phyloP scores from a whole-genome alignment of 2,888 invertebrate genomes.

The Philereme transversata region DNA sequence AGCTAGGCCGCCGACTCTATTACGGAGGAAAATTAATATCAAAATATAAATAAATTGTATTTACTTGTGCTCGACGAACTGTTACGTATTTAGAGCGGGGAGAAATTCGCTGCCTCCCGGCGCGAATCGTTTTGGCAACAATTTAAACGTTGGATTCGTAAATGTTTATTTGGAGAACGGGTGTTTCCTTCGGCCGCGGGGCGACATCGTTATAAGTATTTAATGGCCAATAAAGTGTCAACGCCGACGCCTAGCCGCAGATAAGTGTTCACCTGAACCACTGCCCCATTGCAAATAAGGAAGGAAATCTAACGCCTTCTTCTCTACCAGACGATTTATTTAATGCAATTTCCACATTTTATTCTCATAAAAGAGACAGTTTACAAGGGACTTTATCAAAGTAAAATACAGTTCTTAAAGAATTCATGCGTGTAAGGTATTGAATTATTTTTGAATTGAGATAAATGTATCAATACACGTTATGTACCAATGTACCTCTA shows the following conservation, averaged over 20 bases:
- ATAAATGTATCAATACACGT: too few relatives aligned
- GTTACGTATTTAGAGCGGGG: conserved; percentile 71
- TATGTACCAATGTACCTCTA: too few relatives aligned
- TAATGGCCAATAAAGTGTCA: conserved; percentile 81
- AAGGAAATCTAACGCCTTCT: conserved; percentile 35
- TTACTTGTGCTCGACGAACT: conserved; percentile 75
- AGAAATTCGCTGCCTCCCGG: conserved; percentile 61
- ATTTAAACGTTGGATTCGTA: conserved; percentile 77
- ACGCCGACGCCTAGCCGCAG: conserved; percentile 62
- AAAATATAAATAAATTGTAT: conserved; percentile 80
- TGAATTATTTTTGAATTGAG: too few relatives aligned
- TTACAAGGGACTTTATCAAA: conserved; percentile 6
- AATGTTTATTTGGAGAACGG: conserved; percentile 77
- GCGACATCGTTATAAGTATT: conserved; percentile 75
- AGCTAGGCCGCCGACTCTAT: conserved; percentile 62
- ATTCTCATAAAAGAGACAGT: conserved; percentile 9
- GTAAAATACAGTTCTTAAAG: not conserved
- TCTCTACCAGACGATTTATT: conserved; percentile 23
- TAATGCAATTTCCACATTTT: conserved; percentile 31
- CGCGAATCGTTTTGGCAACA: conserved; percentile 77
- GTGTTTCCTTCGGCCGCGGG: conserved; percentile 66
- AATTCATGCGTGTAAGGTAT: too few relatives aligned
- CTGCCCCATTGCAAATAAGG: conserved; percentile 40
- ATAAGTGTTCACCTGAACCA: conserved; percentile 70
- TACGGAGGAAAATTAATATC: conserved; percentile 73